A percentile compares a stretch with the other conserved stretches of the same genome.
These are phyloP conservation scores for Bradypodion pumilum DNA, from an alignment of 2,797 vertebrate genomes.

Conservation along the genomic window DNA sequence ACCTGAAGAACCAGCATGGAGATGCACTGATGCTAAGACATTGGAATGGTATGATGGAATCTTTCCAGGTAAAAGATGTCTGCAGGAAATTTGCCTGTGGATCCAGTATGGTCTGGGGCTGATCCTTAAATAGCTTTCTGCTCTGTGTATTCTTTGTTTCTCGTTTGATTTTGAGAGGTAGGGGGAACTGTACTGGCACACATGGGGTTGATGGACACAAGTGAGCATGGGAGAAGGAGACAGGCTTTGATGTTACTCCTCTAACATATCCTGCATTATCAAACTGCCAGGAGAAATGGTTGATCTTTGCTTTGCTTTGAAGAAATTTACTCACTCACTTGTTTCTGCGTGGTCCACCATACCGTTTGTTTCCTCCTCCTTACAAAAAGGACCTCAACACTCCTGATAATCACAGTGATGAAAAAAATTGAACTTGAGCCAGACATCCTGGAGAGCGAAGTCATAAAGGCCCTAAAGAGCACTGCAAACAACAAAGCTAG, in stretches of 20 bases:
- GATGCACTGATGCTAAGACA: background rate
- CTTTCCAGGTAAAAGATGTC: constrained; percentile 12
- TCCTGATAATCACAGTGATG: no score
- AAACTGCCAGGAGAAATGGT: background rate
- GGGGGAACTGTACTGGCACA: background rate
- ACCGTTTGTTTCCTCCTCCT: background rate
- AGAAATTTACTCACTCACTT: background rate
- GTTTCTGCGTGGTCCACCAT: background rate
- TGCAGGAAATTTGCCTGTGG: background rate
- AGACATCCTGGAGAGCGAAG: no score
- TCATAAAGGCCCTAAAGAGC: no score
- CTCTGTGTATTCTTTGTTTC: background rate
- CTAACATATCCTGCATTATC: background rate
- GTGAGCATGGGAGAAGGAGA: background rate
- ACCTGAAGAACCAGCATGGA: background rate
- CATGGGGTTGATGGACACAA: background rate
- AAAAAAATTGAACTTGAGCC: no score
- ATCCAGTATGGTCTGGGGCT: background rate
- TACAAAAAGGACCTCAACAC: no score
- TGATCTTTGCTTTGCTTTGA: background rate
- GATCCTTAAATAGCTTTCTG: background rate
- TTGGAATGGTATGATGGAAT: background rate
- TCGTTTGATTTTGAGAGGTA: background rate
- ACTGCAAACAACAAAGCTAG: no score
- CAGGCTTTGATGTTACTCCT: background rate